These are phyloP conservation scores for Euphonia xanthogaster DNA, from an alignment of 2,797 vertebrate species.

Conservation along the genomic window DNA sequence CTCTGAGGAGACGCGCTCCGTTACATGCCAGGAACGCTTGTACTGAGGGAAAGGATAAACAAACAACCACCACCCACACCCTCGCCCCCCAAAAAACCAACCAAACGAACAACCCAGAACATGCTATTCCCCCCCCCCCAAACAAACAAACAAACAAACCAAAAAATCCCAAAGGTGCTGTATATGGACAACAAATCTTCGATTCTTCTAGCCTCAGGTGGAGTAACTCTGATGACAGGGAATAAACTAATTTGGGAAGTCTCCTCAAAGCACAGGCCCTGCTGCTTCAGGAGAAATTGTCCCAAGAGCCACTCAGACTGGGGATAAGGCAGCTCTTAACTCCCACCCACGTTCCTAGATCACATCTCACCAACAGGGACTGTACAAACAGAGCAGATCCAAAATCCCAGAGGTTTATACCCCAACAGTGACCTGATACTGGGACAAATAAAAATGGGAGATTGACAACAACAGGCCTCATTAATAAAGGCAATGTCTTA, in stretches of 20 bases:
- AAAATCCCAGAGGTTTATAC: not conserved
- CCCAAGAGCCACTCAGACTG: fast-evolving
- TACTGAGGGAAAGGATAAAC: not conserved
- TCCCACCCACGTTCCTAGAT: fast-evolving
- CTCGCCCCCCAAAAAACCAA: not conserved
- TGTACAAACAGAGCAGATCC: no score
- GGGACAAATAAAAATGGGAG: not conserved
- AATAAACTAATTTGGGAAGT: not conserved
- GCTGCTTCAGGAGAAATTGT: not conserved
- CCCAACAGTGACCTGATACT: no score
- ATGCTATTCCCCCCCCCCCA: fast-evolving
- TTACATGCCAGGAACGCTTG: fast-evolving
- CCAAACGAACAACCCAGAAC: not conserved
- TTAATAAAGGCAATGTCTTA: not conserved
- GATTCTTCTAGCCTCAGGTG: not conserved
- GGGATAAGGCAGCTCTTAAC: not conserved
- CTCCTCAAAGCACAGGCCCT: not conserved
- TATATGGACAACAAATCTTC: not conserved
- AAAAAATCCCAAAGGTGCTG: no score
- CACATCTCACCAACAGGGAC: not conserved
- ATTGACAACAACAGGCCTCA: not conserved
- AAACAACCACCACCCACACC: not conserved
- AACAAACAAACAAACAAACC: not conserved
- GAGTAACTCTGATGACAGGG: not conserved
- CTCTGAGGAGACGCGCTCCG: not conserved